Evolutionary conservation across 2,888 invertebrate genomes (phyloP).

Genomic region (Ophion ventricosus): DNA sequence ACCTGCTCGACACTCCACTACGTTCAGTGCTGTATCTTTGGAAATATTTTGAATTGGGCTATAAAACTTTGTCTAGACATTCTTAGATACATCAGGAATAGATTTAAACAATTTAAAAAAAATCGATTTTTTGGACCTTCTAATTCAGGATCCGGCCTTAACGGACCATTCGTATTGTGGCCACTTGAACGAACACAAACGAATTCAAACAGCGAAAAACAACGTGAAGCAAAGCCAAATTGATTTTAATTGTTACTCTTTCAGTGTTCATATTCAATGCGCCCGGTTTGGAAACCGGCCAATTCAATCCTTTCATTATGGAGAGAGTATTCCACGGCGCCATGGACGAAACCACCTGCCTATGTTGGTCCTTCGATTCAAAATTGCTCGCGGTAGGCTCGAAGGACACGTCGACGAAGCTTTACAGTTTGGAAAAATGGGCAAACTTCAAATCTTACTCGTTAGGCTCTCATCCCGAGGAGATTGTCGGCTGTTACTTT

Average conservation of each 20-base stretch:
- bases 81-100: too few species aligned
- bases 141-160: too few species aligned
- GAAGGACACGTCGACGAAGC: conserved; percentile 93
- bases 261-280: conserved; percentile 93
- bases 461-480: conserved; percentile 93
- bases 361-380: conserved; percentile 98
- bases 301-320: conserved; percentile 95
- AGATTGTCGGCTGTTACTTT: conserved; percentile 94
- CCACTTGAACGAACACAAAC: too few species aligned
- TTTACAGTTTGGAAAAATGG: conserved; percentile 90
- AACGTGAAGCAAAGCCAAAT: background rate
- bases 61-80: too few species aligned
- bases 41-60: too few species aligned
- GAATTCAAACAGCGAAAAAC: too few species aligned
- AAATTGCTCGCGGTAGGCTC: conserved; percentile 94
- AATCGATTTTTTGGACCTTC: too few species aligned
- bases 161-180: too few species aligned
- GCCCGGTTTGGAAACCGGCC: conserved; percentile 91
- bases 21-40: too few species aligned
- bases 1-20: too few species aligned
- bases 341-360: conserved; percentile 92
- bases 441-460: conserved; percentile 90
- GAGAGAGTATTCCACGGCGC: conserved; percentile 92
- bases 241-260: conserved; percentile 76
- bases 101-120: too few species aligned